phyloP scores from a whole-genome alignment of 2,888 invertebrate genomes.

The Mechanitis mazaeus region DNA sequence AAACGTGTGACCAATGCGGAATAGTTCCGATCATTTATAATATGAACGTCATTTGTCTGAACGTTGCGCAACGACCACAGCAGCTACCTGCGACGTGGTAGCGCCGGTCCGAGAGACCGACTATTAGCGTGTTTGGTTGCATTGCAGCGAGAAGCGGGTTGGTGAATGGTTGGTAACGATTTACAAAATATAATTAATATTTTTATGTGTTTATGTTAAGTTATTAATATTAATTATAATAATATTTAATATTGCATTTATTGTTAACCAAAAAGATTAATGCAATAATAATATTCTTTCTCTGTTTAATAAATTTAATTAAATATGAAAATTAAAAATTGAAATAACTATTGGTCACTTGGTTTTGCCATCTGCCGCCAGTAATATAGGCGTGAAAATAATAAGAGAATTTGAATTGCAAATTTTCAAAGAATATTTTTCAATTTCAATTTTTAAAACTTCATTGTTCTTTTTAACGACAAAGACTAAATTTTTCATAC shows the following conservation, averaged over 20 bases:
- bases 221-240: not conserved
- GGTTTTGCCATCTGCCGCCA: constrained; percentile 5
- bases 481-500: too few relatives aligned
- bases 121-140: not conserved
- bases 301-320: not conserved
- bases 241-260: not conserved
- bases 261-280: not conserved
- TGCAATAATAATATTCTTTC: not conserved
- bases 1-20: constrained; percentile 10
- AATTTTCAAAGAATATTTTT: not conserved
- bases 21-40: constrained; percentile 15
- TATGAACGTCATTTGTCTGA: constrained; percentile 18
- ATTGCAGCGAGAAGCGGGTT: not conserved
- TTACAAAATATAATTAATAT: not conserved
- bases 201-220: not conserved
- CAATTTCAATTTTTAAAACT: not conserved
- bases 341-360: constrained; percentile 1
- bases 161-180: not conserved
- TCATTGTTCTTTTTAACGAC: not conserved
- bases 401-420: not conserved
- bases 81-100: too few relatives aligned
- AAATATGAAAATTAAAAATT: constrained; percentile 1
- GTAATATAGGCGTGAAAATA: not conserved
- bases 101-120: not conserved
- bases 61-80: not conserved